Percentiles rank a stretch among this genome's conserved stretches.
Conservation (phyloP, 1,140 invertebrate species). For the Penaeus japonicus region DNA sequence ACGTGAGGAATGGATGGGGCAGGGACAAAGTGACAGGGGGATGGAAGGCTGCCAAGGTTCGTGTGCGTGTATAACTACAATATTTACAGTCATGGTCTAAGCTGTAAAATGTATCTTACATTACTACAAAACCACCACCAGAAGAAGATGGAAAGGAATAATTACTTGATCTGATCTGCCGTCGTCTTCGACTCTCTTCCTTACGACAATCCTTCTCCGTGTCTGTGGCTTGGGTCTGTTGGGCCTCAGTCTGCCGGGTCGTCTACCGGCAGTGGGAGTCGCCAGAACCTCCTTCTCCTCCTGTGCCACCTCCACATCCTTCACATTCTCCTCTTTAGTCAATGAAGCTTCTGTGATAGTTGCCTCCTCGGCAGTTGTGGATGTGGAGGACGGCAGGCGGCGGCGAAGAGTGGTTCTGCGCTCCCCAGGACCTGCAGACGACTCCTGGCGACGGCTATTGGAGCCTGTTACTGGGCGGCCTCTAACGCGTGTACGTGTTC, state of each 20-base stretch:
- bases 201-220: constrained; percentile 33
- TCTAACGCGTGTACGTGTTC: not conserved
- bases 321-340: not conserved
- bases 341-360: not conserved
- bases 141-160: constrained; percentile 16
- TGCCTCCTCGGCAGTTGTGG: not conserved
- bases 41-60: not conserved
- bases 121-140: constrained; percentile 13
- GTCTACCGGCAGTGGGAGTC: not conserved
- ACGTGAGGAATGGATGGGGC: not conserved
- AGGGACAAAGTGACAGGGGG: not conserved
- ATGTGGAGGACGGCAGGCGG: not conserved
- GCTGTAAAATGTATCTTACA: constrained; percentile 27
- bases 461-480: not conserved
- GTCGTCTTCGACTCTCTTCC: constrained; percentile 17
- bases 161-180: constrained; percentile 34
- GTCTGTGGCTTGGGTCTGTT: not conserved
- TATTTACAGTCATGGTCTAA: constrained; percentile 41
- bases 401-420: not conserved
- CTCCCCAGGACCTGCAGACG: not conserved
- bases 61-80: not conserved
- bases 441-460: not conserved
- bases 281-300: not conserved
- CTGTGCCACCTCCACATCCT: not conserved
- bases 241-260: not conserved